Evolutionary conservation across 2,888 invertebrate genomes (phyloP).

Genomic region (Dilophus febrilis): DNA sequence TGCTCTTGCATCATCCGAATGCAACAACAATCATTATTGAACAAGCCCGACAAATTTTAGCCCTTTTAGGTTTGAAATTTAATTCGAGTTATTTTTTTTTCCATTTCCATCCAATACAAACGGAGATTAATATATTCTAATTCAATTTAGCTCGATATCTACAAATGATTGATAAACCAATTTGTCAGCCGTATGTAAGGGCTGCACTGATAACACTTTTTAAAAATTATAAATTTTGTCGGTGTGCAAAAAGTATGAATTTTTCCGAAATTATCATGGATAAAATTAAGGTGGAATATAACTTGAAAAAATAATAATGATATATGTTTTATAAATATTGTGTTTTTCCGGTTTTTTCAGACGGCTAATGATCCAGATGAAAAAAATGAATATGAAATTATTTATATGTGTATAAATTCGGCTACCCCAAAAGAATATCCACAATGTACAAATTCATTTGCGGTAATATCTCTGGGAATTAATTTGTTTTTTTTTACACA

Average conservation of each 20-base stretch:
- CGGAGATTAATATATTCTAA: too few relatives aligned
- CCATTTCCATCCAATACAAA: too few relatives aligned
- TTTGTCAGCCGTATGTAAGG: conserved; percentile 1
- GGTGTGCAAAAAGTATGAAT: conserved; percentile 2
- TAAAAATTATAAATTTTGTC: not conserved
- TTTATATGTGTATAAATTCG: not conserved
- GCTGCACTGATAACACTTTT: not conserved
- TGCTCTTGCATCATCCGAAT: not conserved
- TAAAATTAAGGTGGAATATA: not conserved
- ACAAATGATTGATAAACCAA: not conserved
- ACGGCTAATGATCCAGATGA: not conserved
- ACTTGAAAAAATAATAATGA: too few relatives aligned
- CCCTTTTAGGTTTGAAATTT: not conserved
- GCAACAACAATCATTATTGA: not conserved
- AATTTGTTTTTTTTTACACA: too few relatives aligned
- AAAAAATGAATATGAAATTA: not conserved
- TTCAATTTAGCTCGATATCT: not conserved
- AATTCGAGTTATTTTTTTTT: too few relatives aligned
- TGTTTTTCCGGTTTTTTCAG: too few relatives aligned
- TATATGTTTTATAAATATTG: too few relatives aligned
- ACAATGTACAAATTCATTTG: not conserved
- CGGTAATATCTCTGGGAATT: not conserved
- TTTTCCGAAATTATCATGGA: not conserved
- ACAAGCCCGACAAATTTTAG: not conserved
- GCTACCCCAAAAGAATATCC: not conserved